Evolutionary conservation across 2,113 vertebrate species (phyloP).

Genomic region (Nyctereutes procyonoides): DNA sequence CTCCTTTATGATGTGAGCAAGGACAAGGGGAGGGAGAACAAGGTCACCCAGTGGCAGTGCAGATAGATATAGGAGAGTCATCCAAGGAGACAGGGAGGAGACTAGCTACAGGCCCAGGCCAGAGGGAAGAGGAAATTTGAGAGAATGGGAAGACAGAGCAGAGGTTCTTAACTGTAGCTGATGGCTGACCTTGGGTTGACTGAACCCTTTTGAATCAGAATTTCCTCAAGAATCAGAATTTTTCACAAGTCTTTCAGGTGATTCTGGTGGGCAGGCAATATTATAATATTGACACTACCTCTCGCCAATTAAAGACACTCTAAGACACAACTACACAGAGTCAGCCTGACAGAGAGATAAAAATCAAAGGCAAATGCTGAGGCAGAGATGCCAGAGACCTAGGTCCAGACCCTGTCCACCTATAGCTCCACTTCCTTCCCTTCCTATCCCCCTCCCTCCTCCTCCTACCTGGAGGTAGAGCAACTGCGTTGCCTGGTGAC

Average conservation of each 20-base stretch:
- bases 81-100: not conserved
- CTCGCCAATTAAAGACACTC: not conserved
- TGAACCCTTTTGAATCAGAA: constrained; percentile 1
- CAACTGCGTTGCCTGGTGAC: not conserved
- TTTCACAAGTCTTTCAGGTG: not conserved
- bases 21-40: not conserved
- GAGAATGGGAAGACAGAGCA: not conserved
- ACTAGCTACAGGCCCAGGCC: not conserved
- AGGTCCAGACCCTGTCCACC: not conserved
- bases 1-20: constrained; percentile 57
- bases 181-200: not conserved
- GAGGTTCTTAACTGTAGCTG: not conserved
- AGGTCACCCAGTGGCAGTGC: not conserved
- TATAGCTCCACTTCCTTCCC: not conserved
- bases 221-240: constrained; percentile 40
- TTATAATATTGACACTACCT: not conserved
- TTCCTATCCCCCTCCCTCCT: not conserved
- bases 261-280: constrained; percentile 32
- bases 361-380: not conserved
- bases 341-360: not conserved
- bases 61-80: not conserved
- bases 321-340: not conserved
- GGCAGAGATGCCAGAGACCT: not conserved
- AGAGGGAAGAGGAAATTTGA: not conserved
- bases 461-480: not conserved